Base-by-base conservation (phyloP, 2,113 vertebrate species). In the Xyrauchen texanus region DNA sequence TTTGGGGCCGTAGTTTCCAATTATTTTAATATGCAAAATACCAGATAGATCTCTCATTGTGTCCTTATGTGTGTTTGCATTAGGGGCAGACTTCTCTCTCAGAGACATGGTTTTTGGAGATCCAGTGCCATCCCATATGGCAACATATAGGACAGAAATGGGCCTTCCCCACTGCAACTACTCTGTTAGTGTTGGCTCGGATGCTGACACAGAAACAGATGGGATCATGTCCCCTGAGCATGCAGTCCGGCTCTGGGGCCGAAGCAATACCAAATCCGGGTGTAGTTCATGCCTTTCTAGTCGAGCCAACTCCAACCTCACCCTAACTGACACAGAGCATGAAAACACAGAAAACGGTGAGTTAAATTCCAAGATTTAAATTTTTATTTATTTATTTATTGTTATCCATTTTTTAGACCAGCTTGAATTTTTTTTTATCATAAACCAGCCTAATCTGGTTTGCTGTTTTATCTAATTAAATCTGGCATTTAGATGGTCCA, bases 261-360 rank as follows among this genome's bases (percentile, higher is more conserved):
- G 96, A 21, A 94, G 90, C 86, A 97, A 94, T 89, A 93, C 94
- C 10, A 96, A 98, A 86, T 99, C 98, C 0, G 96, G 96, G 4
- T 95, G 96, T 74, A 99, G 97, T 87, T 99, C 98, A 45, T 99
- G 98, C 87, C 91, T 99, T 83, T 99, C 97, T 0, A 99, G 98
- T 89, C 85, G 98, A 71, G 98, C 97, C 85, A 99, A 99, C 90
- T 99, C 98, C 83, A 98, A 97, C 85, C 94, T 99, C 82, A 99
- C 97, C 0, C 95, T 99, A 71, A 99, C 98, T 0, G 98, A 99
- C 90, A 99, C 97, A 0, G 98, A 99, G 79, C 98, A 98, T 0
- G 98, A 99, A 88, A 98, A 98, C 84, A 98, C 96, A 0, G 97
- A 99, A 86, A 95, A 96, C 0, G 97, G 97, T 99, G 86, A 90